Conservation (phyloP, 1,140 invertebrate species). For the Littorina saxatilis region DNA sequence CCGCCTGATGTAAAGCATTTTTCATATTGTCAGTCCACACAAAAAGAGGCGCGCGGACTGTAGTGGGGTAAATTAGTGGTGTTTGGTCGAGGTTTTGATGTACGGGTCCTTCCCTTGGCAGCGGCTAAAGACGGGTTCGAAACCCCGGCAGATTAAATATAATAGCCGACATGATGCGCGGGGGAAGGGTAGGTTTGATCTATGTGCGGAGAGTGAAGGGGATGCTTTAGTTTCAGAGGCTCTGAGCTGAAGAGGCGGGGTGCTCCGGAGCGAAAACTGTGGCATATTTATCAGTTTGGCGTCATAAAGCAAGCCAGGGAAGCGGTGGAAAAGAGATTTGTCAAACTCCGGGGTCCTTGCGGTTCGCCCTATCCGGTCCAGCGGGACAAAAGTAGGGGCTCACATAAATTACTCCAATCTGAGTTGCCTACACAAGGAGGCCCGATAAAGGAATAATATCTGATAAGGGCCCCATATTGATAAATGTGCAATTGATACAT, state of each 20-base stretch:
- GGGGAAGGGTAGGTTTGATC: conserved; percentile 3
- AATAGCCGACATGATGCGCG: conserved; percentile 24
- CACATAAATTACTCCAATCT: conserved; percentile 27
- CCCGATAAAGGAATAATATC: conserved; percentile 37
- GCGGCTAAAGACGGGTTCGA: neutral
- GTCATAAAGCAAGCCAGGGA: conserved; percentile 25
- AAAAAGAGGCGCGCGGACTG: conserved; percentile 10
- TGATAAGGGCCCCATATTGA: conserved; percentile 32
- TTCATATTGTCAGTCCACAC: conserved; percentile 37
- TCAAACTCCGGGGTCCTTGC: conserved; percentile 9
- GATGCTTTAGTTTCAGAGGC: neutral
- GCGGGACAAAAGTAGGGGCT: neutral
- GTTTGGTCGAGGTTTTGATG: conserved; percentile 23
- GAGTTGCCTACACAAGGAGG: neutral
- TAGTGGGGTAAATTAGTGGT: conserved; percentile 26
- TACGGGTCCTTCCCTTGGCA: neutral
- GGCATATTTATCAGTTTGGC: conserved; percentile 32
- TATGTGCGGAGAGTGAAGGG: conserved; percentile 2
- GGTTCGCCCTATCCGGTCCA: too few relatives aligned
- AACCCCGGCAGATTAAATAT: conserved; percentile 34
- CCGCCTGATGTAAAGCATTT: conserved; percentile 33
- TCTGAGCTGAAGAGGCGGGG: neutral
- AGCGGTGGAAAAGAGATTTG: conserved; percentile 28
- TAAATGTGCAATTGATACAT: conserved; percentile 28
- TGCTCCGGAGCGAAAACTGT: neutral